Conservation (phyloP, 2,113 vertebrate genomes). For the Lathamus discolor region DNA sequence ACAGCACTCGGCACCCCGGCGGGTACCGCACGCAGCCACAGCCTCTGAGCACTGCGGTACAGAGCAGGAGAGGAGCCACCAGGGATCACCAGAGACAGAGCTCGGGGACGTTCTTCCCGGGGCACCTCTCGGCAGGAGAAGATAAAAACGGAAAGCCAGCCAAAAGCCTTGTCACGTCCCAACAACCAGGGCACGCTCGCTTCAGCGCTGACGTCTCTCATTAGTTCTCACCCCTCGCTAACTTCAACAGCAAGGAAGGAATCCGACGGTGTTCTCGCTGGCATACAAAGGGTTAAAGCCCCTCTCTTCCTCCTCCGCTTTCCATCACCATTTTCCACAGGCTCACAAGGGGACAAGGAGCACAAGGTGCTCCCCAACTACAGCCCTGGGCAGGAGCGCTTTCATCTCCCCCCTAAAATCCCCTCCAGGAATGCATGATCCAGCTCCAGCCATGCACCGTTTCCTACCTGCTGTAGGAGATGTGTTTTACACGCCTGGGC, state of each 20-base stretch:
- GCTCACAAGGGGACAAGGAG: neutral
- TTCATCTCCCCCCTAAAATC: neutral
- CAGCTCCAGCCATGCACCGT: accelerated
- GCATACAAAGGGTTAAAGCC: neutral
- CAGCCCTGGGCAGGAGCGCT: neutral
- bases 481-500: neutral
- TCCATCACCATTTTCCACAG: neutral
- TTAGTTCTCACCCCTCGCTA: neutral
- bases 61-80: neutral
- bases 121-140: neutral
- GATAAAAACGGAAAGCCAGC: neutral
- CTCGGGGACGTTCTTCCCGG: neutral
- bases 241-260: neutral
- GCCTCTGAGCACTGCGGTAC: neutral
- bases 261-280: accelerated
- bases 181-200: neutral
- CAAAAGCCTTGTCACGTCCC: neutral
- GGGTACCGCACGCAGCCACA: neutral
- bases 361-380: neutral
- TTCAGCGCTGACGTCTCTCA: neutral
- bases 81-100: neutral
- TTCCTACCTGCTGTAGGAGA: neutral
- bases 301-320: neutral
- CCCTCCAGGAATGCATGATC: accelerated
- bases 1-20: neutral